A percentile compares a stretch with the other conserved stretches of the same genome.
phyloP scores from a whole-genome alignment of 2,888 invertebrate genomes.

The Tillus elongatus region DNA sequence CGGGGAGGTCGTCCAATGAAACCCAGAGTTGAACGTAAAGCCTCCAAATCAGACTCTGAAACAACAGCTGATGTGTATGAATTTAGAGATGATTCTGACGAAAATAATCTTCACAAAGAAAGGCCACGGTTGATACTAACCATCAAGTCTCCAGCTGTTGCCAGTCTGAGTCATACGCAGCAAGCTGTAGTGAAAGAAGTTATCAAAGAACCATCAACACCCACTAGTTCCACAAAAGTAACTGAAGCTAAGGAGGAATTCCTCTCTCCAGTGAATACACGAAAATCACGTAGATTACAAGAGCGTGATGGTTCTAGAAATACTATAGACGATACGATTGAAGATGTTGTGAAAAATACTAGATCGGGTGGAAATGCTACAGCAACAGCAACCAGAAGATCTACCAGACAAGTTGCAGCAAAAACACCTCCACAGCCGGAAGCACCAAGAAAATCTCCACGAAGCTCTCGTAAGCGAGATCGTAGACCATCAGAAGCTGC shows the following conservation, averaged over 20 bases:
- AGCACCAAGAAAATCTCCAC: constrained; percentile 52
- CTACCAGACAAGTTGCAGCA: constrained; percentile 47
- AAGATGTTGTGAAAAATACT: constrained; percentile 73
- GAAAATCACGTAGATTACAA: constrained; percentile 72
- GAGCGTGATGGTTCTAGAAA: constrained; percentile 68
- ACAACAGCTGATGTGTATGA: constrained; percentile 72
- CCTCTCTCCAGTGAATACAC: constrained; percentile 57
- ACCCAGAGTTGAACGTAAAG: constrained; percentile 48
- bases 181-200: constrained; percentile 44
- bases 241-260: constrained; percentile 53
- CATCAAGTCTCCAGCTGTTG: constrained; percentile 61
- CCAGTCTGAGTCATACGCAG: constrained; percentile 20
- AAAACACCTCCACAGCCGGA: constrained; percentile 26
- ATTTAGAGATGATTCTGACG: constrained; percentile 83
- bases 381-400: constrained; percentile 43
- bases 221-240: constrained; percentile 39
- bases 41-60: constrained; percentile 48
- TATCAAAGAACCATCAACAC: constrained; percentile 25
- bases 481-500: constrained; percentile 58
- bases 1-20: constrained; percentile 47
- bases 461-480: constrained; percentile 53
- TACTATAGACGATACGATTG: constrained; percentile 80
- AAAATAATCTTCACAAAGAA: constrained; percentile 55
- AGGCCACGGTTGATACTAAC: constrained; percentile 72
- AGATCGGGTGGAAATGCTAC: constrained; percentile 35